Base-by-base conservation (phyloP, 2,888 invertebrate species). In the Electrophaes corylata region DNA sequence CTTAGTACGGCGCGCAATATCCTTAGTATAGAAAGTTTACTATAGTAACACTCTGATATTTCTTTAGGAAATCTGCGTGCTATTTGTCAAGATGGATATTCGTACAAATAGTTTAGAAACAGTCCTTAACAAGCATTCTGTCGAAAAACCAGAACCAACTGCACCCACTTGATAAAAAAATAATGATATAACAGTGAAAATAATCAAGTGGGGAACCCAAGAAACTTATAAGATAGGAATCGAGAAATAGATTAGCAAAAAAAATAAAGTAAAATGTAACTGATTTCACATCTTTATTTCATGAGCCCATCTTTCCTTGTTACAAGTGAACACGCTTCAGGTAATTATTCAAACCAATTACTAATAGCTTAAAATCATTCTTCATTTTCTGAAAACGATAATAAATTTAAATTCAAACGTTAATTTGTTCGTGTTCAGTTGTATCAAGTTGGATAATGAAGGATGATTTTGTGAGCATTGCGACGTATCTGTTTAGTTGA, bases 321-420 rank as follows among this genome's bases (percentile, higher is more conserved):
- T 71, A 81, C 83, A 84, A 79, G 71, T 87, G 87, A 88, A 86
- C 86, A 87, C 83, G 73, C 65, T 60, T 44, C 67, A 84, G 88
- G 89, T 88, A 88, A 82, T 58, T 64, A 60, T 70, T 66, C 56
- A 12, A 51, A 64, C 43, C 56, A 51, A 44, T 46, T 29, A 26
- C 5, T 43, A 26, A 5, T 39, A n/a, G 45, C 1, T 47, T 57
- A 52, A 45, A 79, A 81, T 81, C 81, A 73, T 81, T 79, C 84
- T 86, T 86, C 86, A 87, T 86, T 84, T 81, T 86, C 80, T 64
- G 57, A 56, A 39, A 35, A 35, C 26, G 4, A 31, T 29, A 16
- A 4, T 29, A 20, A 0, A 10, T 14, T 20, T 1, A 14, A 10
- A 18, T 20, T 12, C 4, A 12, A 5, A 14, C 4, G 0, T 31